phyloP scores from a whole-genome alignment of 2,888 invertebrate species.

The Ashinkailepas kermadecensis region DNA sequence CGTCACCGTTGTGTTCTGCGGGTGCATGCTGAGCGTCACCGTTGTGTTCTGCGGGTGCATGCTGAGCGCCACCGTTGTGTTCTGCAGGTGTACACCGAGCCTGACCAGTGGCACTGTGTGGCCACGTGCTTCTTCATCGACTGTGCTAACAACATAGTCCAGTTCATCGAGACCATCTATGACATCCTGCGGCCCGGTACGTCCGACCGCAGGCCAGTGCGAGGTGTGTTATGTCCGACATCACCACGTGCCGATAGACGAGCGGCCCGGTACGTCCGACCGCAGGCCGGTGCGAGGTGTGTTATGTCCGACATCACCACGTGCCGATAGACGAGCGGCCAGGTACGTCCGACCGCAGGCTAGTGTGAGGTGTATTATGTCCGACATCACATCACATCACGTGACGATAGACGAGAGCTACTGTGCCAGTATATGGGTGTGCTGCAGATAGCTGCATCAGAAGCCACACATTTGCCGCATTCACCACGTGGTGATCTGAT shows the following conservation, averaged over 20 bases:
- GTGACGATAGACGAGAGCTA: no score
- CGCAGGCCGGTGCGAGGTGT: slow-evolving; percentile 12
- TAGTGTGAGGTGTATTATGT: background rate
- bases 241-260: background rate
- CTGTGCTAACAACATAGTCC: slow-evolving; percentile 91
- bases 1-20: no score
- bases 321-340: background rate
- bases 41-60: no score
- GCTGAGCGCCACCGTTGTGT: no score
- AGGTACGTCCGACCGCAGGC: no score
- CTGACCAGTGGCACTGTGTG: slow-evolving; percentile 73
- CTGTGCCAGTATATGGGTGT: no score
- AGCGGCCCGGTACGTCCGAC: background rate
- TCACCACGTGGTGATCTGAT: no score
- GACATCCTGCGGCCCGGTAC: slow-evolving; percentile 74
- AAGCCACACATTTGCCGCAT: no score
- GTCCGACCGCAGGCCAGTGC: slow-evolving; percentile 23
- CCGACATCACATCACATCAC: background rate
- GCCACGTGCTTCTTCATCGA: slow-evolving; percentile 98
- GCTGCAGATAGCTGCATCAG: no score
- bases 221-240: slow-evolving; percentile 20
- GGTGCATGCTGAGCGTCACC: no score
- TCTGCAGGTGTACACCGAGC: slow-evolving; percentile 56
- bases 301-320: background rate
- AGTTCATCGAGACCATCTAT: slow-evolving; percentile 88